phyloP scores from a whole-genome alignment of 2,888 invertebrate species.

The Perithous albicinctus region DNA sequence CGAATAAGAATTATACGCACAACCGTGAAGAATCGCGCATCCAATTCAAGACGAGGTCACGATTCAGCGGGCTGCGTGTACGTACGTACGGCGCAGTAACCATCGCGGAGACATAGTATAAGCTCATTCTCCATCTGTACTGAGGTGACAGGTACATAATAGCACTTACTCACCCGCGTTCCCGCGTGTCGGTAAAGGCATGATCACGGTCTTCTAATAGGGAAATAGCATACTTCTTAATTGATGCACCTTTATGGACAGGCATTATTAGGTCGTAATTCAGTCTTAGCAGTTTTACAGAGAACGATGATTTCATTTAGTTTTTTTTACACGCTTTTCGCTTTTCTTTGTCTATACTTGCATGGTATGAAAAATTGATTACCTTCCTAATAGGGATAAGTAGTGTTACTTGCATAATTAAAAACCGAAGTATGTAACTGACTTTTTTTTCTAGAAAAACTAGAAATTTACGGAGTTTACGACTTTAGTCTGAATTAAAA shows the following conservation, averaged over 20 bases:
- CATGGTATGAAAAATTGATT: neutral
- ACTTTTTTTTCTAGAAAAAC: too few relatives aligned
- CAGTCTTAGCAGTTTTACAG: neutral
- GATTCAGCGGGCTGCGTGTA: constrained; percentile 4
- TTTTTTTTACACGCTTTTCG: neutral
- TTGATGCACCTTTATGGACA: neutral
- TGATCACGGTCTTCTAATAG: constrained; percentile 47
- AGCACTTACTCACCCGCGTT: constrained; percentile 52
- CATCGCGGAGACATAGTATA: constrained; percentile 39
- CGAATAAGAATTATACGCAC: constrained; percentile 46
- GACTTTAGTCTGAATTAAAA: too few relatives aligned
- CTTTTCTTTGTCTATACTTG: neutral
- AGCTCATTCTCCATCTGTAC: constrained; percentile 49
- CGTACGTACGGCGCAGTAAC: constrained; percentile 1
- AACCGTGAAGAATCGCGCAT: constrained; percentile 45
- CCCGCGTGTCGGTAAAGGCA: constrained; percentile 49
- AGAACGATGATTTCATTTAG: neutral
- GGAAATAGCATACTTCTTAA: neutral
- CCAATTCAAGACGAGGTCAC: constrained; percentile 30
- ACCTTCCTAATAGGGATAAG: neutral
- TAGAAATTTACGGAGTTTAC: too few relatives aligned
- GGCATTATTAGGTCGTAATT: constrained; percentile 20
- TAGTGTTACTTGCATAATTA: too few relatives aligned
- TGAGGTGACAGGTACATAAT: constrained; percentile 50
- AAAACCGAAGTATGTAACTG: too few relatives aligned